Evolutionary conservation across 2,888 invertebrate genomes (phyloP).

Genomic region (Andricus quercusramuli): DNA sequence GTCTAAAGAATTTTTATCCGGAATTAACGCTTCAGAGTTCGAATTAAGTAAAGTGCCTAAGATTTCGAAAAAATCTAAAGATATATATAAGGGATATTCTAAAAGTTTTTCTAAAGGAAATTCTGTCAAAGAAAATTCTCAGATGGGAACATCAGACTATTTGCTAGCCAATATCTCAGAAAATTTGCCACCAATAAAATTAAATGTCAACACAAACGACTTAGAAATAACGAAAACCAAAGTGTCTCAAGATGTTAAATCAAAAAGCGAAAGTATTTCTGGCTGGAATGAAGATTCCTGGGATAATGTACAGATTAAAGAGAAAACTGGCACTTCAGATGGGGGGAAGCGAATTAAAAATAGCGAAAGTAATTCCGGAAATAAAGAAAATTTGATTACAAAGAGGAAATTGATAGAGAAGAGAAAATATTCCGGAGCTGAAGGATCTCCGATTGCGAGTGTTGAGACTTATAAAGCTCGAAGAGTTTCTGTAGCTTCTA

Average conservation of each 20-base stretch:
- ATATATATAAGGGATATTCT: neutral
- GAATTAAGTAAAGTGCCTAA: neutral
- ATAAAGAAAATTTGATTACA: conserved; percentile 43
- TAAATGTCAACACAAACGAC: conserved; percentile 1
- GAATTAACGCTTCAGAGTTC: conserved; percentile 35
- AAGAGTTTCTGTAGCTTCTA: conserved; percentile 63
- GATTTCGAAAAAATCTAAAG: neutral
- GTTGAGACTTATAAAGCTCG: conserved; percentile 58
- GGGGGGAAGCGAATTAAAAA: neutral
- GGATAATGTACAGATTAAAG: conserved; percentile 39
- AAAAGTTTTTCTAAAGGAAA: neutral
- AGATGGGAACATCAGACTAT: neutral
- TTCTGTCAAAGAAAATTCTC: neutral
- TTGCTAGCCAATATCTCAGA: neutral
- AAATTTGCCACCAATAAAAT: neutral
- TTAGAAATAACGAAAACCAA: conserved; percentile 15
- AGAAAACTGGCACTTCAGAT: neutral
- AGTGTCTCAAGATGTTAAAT: neutral
- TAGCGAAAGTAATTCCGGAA: conserved; percentile 38
- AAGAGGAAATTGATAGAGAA: conserved; percentile 48
- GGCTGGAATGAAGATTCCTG: conserved; percentile 50
- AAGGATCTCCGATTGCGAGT: conserved; percentile 60
- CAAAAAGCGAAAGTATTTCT: conserved; percentile 10
- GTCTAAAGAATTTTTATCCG: conserved; percentile 7
- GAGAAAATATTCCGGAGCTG: conserved; percentile 44